Evolutionary conservation across 2,888 invertebrate genomes (phyloP), one percentile per base, ranked within the genome.

Genomic region (Cetonia aurata): DNA sequence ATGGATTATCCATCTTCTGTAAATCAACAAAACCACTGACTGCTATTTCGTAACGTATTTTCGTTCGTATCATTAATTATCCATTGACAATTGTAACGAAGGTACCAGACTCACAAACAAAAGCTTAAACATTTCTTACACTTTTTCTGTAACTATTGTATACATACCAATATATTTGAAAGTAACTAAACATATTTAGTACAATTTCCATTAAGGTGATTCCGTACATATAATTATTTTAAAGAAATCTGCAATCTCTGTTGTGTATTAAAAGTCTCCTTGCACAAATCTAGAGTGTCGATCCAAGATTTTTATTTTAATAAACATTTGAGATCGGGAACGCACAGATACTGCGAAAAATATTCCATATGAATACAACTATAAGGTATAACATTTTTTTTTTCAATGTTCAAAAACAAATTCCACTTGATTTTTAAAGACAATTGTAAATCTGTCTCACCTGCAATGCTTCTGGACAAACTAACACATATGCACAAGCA

Each of bases 381-480:
- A 73, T 67, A 67, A 60, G 52, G 69, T 55, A 69, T 13, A 69
- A 56, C 33, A 57, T 46, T 50, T 65, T 71, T 65, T 71, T 50
- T 65, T 69, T 70, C 67, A 71, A 68, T 72, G 69, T 72, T 72
- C 59, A 69, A 69, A 15, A 53, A 69, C n/a, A 60, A 69, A 69
- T 53, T 62, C 72, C 71, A 71, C 73, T 72, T 74, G 70, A 75
- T 57, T 76, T 65, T 73, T 74, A 74, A 70, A 74, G 74, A 70
- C 72, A 71, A 70, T 72, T 73, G 50, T 70, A 75, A 75, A 75
- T 72, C 70, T 74, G 46, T 74, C 77, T 77, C 77, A 77, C 77
- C 77, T 77, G 76, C 71, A 74, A 71, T 66, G 72, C 70, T 67
- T 73, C 71, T 71, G 72, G 73, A 70, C 74, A 74, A 74, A 73